Percentiles rank a stretch among this genome's conserved stretches.
These are phyloP conservation scores for Sinosuthora webbiana DNA, from an alignment of 2,113 vertebrate species.

Conservation along the genomic window DNA sequence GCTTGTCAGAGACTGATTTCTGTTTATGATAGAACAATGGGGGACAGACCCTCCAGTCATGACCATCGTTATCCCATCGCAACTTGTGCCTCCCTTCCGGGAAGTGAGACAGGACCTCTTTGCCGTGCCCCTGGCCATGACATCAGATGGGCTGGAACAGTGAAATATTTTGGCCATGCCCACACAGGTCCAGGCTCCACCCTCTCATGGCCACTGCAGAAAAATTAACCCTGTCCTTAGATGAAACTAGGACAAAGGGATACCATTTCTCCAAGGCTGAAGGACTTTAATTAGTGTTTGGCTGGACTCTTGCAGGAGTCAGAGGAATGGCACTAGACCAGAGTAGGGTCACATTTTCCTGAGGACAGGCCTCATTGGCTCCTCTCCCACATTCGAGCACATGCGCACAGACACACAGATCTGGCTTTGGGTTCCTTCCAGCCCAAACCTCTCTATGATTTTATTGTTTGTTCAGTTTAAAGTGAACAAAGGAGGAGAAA, in stretches of 20 bases:
- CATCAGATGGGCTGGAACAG: neutral
- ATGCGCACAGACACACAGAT: neutral
- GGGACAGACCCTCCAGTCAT: neutral
- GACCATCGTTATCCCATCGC: accelerated
- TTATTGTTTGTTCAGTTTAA: neutral
- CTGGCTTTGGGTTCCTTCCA: neutral
- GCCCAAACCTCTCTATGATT: neutral
- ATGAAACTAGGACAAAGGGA: neutral
- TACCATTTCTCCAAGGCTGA: neutral
- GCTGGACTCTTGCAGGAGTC: neutral
- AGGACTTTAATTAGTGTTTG: neutral
- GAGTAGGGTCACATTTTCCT: neutral
- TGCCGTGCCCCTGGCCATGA: neutral
- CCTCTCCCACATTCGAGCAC: accelerated
- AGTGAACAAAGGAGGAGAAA: neutral
- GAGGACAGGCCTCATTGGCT: accelerated
- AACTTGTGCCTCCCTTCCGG: neutral
- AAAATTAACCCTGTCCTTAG: neutral
- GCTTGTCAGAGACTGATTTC: neutral
- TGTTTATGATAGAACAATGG: neutral
- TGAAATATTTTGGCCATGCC: neutral
- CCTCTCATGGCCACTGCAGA: too few species aligned
- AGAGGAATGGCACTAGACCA: neutral
- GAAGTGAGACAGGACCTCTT: neutral
- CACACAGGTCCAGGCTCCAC: neutral